These are phyloP conservation scores for Lepisosteus oculatus DNA, from an alignment of 2,113 vertebrate species.

Conservation along the genomic window DNA sequence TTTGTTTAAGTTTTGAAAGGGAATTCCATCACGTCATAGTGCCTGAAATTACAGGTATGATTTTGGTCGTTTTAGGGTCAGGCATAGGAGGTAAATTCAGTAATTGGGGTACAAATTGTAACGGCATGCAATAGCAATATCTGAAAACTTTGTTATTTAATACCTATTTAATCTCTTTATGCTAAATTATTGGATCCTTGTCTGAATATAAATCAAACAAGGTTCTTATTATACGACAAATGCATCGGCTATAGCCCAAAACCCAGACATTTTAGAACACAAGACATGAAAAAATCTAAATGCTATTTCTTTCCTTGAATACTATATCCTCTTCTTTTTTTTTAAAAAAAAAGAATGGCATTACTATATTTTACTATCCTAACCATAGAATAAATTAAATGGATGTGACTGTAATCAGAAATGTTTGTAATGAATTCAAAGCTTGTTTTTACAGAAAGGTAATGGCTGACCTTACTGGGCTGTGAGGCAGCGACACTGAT, in stretches of 20 bases:
- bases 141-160: neutral
- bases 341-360: no score
- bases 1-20: constrained; percentile 48
- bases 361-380: neutral
- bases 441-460: constrained; percentile 10
- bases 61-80: constrained; percentile 22
- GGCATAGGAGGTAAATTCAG: constrained; percentile 8
- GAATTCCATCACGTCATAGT: constrained; percentile 67
- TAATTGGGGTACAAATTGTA: neutral
- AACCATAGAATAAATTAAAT: neutral
- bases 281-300: no score
- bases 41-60: constrained; percentile 44
- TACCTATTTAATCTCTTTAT: neutral
- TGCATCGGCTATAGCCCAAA: neutral
- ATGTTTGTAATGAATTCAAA: neutral
- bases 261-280: no score
- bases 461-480: constrained; percentile 13
- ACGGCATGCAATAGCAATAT: neutral
- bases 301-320: no score
- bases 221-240: no score
- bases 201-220: no score
- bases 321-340: no score
- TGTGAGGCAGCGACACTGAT: neutral
- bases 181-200: no score
- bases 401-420: neutral